phyloP scores from a whole-genome alignment of 2,113 vertebrate genomes.

The Emberiza fucata region DNA sequence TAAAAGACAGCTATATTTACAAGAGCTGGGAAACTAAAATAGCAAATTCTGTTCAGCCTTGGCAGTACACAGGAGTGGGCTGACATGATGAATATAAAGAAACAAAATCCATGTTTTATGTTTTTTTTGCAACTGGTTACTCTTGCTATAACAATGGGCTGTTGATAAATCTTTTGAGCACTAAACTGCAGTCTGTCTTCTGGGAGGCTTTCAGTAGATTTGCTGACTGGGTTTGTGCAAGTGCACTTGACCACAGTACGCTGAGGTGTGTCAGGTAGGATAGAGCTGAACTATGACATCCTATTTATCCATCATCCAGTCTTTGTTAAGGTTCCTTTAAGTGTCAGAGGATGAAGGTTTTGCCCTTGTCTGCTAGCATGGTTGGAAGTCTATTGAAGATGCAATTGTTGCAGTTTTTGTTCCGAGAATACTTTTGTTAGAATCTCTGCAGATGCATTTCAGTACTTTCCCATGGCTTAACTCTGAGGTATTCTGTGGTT shows the following conservation, averaged over 20 bases:
- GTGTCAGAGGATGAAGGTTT: not conserved
- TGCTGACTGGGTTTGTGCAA: not conserved
- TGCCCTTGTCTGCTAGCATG: fast-evolving
- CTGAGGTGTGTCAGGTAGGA: not conserved
- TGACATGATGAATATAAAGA: not conserved
- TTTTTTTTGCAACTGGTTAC: not conserved
- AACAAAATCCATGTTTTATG: not conserved
- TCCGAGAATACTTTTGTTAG: not conserved
- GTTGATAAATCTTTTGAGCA: not conserved
- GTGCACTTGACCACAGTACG: not conserved
- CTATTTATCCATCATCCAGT: not conserved
- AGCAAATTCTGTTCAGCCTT: not conserved
- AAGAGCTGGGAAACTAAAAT: not conserved
- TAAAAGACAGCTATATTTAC: not conserved
- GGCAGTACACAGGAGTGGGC: not conserved
- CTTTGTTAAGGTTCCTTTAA: not conserved
- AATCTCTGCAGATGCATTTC: not conserved
- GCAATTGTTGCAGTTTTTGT: not conserved
- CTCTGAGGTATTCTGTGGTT: not conserved
- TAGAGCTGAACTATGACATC: not conserved
- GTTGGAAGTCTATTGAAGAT: not conserved
- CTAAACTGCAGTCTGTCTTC: not conserved
- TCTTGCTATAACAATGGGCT: not conserved
- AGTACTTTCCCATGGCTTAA: not conserved
- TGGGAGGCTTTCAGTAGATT: not conserved